These are phyloP conservation scores for Neocloeon triangulifer DNA, from an alignment of 1,140 invertebrate genomes.

Conservation along the genomic window DNA sequence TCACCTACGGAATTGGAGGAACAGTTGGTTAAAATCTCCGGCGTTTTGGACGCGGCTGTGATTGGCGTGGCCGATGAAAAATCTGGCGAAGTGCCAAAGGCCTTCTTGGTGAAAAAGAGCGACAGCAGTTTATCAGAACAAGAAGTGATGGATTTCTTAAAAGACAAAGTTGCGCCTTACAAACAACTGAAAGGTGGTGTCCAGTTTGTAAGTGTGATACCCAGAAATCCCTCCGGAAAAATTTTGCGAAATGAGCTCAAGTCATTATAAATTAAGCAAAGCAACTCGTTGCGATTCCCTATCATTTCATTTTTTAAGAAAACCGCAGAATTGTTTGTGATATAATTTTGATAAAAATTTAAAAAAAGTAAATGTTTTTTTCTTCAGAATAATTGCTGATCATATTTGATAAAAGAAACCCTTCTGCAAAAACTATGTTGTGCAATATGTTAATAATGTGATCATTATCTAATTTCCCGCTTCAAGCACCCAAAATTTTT, in stretches of 20 bases:
- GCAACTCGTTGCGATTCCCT: too few species aligned
- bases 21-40: conserved; percentile 44
- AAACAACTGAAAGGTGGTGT: conserved; percentile 44
- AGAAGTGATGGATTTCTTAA: conserved; percentile 30
- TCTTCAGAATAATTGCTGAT: too few species aligned
- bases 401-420: too few species aligned
- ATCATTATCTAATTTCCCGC: too few species aligned
- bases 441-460: too few species aligned
- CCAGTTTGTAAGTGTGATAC: conserved; percentile 34
- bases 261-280: too few species aligned
- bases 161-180: conserved; percentile 35
- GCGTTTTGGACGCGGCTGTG: conserved; percentile 55
- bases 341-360: too few species aligned
- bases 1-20: conserved; percentile 71
- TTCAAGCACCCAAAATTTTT: too few species aligned
- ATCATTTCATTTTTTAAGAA: too few species aligned
- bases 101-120: conserved; percentile 51
- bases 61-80: conserved; percentile 49
- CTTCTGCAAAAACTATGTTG: too few species aligned
- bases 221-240: conserved; percentile 51
- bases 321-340: too few species aligned
- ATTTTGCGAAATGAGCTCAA: conserved; percentile 27
- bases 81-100: conserved; percentile 48
- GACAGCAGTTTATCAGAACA: conserved; percentile 26
- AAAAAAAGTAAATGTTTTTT: too few species aligned